Base-by-base conservation (phyloP, 2,888 invertebrate species). In the Neoaliturus tenellus region DNA sequence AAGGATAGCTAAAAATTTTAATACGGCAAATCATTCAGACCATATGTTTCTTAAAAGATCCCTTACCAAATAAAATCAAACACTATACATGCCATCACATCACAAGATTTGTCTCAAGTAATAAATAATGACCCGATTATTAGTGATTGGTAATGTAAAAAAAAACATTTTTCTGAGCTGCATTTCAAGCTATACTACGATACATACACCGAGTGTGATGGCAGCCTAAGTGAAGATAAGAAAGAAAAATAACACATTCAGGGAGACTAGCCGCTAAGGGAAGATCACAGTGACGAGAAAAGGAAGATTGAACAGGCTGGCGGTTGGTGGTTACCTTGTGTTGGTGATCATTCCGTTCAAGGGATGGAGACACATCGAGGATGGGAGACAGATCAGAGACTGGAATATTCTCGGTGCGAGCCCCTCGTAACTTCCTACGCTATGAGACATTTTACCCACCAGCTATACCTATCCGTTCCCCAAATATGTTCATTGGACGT, bases 401-500 rank as follows among this genome's bases (percentile, higher is more conserved):
- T 20, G 39, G 69, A 10, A 35, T 28, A 17, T 67, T 35, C 35
- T 69, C 69, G n/a, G 39, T 14, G 69, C 35, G 69, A 2, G 23
- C 39, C 35, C 69, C 69, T 69, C 69, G 69, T 8, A 39, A 35
- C 69, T 69, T 69, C 69, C 69, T 69, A 69, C 39, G 69, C 69
- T 69, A 69, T 33, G 39, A 69, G 69, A 69, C 69, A 69, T 28
- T 69, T 10, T 39, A 35, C 69, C 69, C 69, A 39, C 69, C 39
- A 69, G 69, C 6, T 69, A 39, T 62, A 62, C 62, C 62, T 62
- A 62, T 17, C 31, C 31, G 62, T 17, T 12, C 62, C 14, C 62
- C 31, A 62, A 17, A 28, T 55, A 55, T 23, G 23, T 62, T 62
- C 8, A 62, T 67, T 33, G 69, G 69, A 69, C 69, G 39, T 69